phyloP scores from a whole-genome alignment of 2,888 invertebrate genomes.

The Acrocera orbiculus region DNA sequence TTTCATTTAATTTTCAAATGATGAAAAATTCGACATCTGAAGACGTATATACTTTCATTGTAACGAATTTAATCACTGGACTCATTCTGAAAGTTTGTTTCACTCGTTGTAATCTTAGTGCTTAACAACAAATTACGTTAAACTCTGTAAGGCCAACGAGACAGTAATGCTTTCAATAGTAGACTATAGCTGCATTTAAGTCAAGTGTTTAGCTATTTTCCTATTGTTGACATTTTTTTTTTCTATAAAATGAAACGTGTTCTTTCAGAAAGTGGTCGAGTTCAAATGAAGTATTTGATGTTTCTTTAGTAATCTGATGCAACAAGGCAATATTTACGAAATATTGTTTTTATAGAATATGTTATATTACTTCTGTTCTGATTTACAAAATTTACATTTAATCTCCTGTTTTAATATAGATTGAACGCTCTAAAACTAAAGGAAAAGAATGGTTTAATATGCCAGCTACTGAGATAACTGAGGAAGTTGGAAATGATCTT shows the following conservation, averaged over 20 bases:
- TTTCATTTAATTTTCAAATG: constrained; percentile 13
- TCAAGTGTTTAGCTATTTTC: constrained; percentile 16
- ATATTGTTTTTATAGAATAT: background rate
- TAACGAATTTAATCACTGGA: constrained; percentile 16
- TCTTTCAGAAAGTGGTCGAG: constrained; percentile 8
- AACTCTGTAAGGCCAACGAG: constrained; percentile 31
- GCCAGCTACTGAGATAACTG: constrained; percentile 74
- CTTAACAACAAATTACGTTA: constrained; percentile 14
- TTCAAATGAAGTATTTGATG: constrained; percentile 20
- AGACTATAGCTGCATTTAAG: constrained; percentile 18
- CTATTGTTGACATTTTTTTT: constrained; percentile 13
- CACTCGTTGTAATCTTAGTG: constrained; percentile 32
- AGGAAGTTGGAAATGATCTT: constrained; percentile 73
- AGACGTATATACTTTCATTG: constrained; percentile 15
- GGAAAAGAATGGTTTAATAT: constrained; percentile 82
- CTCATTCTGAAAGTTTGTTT: constrained; percentile 19
- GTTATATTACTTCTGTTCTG: constrained; percentile 3
- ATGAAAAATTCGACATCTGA: constrained; percentile 32
- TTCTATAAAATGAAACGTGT: constrained; percentile 5
- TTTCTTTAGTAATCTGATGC: constrained; percentile 33
- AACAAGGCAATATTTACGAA: background rate
- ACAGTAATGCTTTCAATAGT: constrained; percentile 16
- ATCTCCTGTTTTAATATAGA: constrained; percentile 36
- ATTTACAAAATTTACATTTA: constrained; percentile 2
- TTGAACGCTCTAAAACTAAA: constrained; percentile 59